A percentile compares a stretch with the other conserved stretches of the same genome.
phyloP scores from a whole-genome alignment of 64 coral and sea anemone genomes.

The Stichodactyla mertensii region DNA sequence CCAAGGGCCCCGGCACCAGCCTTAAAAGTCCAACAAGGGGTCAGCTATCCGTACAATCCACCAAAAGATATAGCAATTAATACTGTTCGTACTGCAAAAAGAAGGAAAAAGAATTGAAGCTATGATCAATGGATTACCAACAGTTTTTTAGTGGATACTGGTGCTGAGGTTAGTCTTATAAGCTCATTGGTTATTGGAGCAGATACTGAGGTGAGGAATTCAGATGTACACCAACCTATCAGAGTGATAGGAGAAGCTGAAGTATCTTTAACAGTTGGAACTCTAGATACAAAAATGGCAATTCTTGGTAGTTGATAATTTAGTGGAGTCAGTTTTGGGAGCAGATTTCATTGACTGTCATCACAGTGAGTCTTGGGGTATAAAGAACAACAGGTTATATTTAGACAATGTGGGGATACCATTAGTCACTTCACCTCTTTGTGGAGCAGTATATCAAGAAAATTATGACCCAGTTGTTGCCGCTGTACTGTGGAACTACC shows the following conservation, averaged over 20 bases:
- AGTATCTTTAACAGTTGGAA: neutral
- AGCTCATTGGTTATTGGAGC: slow-evolving; percentile 15
- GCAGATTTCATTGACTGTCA: slow-evolving; percentile 66
- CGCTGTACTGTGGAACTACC: slow-evolving; percentile 3
- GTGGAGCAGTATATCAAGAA: neutral
- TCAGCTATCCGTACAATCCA: too few relatives aligned
- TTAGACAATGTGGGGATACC: slow-evolving; percentile 35
- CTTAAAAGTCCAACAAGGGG: too few relatives aligned
- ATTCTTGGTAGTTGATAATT: slow-evolving; percentile 21
- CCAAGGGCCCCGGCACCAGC: too few relatives aligned
- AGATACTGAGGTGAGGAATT: slow-evolving; percentile 10
- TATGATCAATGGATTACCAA: slow-evolving; percentile 7
- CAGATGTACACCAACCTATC: slow-evolving; percentile 6
- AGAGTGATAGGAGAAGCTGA: slow-evolving; percentile 6
- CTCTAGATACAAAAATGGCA: neutral
- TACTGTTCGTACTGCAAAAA: neutral
- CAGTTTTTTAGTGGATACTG: slow-evolving; percentile 27
- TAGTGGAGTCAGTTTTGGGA: slow-evolving; percentile 45
- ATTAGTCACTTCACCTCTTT: neutral
- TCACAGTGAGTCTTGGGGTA: slow-evolving; percentile 46
- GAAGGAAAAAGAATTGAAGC: slow-evolving; percentile 7
- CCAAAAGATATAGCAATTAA: neutral
- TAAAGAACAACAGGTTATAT: slow-evolving; percentile 31
- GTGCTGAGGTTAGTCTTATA: slow-evolving; percentile 44
- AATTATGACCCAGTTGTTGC: neutral